Conservation (phyloP, 2,113 vertebrate species). For the Ammospiza caudacuta region DNA sequence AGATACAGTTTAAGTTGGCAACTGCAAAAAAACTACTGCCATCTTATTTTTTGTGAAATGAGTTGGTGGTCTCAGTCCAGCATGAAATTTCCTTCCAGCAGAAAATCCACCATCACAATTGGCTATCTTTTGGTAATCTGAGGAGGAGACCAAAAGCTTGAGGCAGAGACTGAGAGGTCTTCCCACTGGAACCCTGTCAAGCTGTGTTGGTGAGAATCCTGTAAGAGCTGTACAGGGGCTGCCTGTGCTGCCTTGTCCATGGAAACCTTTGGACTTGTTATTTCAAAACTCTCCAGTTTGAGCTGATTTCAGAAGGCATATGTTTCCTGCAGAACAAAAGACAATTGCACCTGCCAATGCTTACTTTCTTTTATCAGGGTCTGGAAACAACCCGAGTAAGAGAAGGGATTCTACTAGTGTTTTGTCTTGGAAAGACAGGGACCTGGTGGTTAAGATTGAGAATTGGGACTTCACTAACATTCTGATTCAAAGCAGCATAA, state of each 20-base stretch:
- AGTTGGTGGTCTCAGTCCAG: slow-evolving; percentile 46
- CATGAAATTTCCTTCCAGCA: not conserved
- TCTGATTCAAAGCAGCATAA: not conserved
- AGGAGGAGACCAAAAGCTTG: slow-evolving; percentile 21
- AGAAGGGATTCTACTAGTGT: not conserved
- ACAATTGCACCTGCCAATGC: not conserved
- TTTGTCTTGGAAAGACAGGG: not conserved
- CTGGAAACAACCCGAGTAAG: not conserved
- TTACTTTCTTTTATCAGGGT: not conserved
- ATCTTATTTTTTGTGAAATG: slow-evolving; percentile 28
- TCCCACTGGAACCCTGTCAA: not conserved
- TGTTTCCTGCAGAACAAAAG: not conserved
- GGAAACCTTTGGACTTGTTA: not conserved
- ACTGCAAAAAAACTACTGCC: not conserved
- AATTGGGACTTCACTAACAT: not conserved
- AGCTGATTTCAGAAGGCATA: not conserved
- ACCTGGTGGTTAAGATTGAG: not conserved
- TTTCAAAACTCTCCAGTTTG: not conserved
- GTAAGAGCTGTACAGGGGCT: not conserved
- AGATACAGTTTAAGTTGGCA: not conserved
- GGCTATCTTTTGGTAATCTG: not conserved
- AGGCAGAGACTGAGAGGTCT: not conserved
- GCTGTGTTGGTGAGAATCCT: not conserved
- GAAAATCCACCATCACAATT: slow-evolving; percentile 34
- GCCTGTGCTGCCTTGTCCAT: not conserved